These are phyloP conservation scores for Dysmachus trigonus DNA, from an alignment of 2,888 invertebrate species.

Conservation along the genomic window DNA sequence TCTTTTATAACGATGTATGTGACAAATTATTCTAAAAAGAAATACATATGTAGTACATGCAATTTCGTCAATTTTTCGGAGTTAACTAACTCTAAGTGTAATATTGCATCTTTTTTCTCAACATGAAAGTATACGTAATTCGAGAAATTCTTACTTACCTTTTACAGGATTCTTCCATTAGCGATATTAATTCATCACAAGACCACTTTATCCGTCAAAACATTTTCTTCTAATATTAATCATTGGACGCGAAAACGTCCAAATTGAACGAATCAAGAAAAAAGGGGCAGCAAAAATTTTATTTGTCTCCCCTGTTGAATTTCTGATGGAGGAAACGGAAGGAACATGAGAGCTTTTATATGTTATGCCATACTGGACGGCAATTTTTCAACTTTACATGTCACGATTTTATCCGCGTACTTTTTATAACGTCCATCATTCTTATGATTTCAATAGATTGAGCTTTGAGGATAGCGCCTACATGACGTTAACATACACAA, in stretches of 20 bases:
- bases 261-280: background rate
- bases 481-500: background rate
- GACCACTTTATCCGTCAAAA: background rate
- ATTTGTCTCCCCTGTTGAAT: background rate
- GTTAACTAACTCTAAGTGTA: background rate
- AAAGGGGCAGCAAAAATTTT: background rate
- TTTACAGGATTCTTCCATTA: background rate
- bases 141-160: background rate
- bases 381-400: background rate
- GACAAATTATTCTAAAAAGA: too few relatives aligned
- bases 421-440: background rate
- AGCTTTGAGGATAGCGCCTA: background rate
- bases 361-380: background rate
- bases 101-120: background rate
- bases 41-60: too few relatives aligned
- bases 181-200: background rate
- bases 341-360: background rate
- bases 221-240: background rate
- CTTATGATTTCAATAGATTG: background rate
- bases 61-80: background rate
- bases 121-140: background rate
- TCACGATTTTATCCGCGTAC: background rate
- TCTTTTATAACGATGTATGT: too few relatives aligned
- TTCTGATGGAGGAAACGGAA: background rate
- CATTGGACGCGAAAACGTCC: background rate